Evolutionary conservation across 2,888 invertebrate species (phyloP).

Genomic region (Scaptomyza parva): DNA sequence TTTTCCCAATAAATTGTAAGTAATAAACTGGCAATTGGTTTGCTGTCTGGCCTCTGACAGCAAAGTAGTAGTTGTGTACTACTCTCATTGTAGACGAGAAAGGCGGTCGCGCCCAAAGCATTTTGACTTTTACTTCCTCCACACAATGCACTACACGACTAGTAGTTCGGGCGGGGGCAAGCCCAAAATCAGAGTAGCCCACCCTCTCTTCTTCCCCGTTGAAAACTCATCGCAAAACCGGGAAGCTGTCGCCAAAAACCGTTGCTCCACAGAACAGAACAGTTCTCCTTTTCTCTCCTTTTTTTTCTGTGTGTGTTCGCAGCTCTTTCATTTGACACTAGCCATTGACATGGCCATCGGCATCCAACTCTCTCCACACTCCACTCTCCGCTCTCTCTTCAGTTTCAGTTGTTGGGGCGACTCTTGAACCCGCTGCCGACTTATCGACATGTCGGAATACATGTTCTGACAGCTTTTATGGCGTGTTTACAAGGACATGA

Average conservation of each 20-base stretch:
- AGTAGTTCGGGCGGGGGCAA: slow-evolving; percentile 13
- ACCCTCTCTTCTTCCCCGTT: too few species aligned
- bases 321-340: slow-evolving; percentile 63
- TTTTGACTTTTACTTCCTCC: slow-evolving; percentile 70
- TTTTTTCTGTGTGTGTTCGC: too few species aligned
- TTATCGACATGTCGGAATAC: slow-evolving; percentile 78
- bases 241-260: slow-evolving; percentile 52
- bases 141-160: slow-evolving; percentile 12
- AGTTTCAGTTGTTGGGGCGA: slow-evolving; percentile 34
- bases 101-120: slow-evolving; percentile 66
- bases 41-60: slow-evolving; percentile 65
- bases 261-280: slow-evolving; percentile 5
- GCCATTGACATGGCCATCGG: slow-evolving; percentile 26
- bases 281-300: slow-evolving; percentile 13
- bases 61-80: slow-evolving; percentile 7
- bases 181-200: slow-evolving; percentile 60
- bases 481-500: slow-evolving; percentile 80
- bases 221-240: slow-evolving; percentile 20
- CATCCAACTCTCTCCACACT: neutral
- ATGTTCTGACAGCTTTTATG: slow-evolving; percentile 80
- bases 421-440: slow-evolving; percentile 72
- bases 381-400: neutral
- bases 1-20: slow-evolving; percentile 75
- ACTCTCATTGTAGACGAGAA: slow-evolving; percentile 47
- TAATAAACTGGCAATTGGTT: slow-evolving; percentile 80